phyloP scores from a whole-genome alignment of 1,140 invertebrate species.

The Sinella curviseta region DNA sequence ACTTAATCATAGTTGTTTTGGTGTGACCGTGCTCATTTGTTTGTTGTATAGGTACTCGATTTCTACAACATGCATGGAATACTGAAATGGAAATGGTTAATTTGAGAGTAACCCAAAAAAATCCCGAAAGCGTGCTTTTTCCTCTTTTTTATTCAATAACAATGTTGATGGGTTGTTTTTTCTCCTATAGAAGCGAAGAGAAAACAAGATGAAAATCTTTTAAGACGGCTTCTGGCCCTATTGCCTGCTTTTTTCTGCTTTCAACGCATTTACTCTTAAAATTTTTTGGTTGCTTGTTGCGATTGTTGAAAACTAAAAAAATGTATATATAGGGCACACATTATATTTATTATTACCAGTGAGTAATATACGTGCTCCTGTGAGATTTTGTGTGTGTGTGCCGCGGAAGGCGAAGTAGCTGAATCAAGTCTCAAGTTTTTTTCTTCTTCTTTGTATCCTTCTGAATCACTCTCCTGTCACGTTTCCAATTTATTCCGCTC shows the following conservation, averaged over 20 bases:
- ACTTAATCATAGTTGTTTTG: too few relatives aligned
- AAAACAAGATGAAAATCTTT: neutral
- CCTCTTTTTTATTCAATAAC: neutral
- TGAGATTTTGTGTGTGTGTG: neutral
- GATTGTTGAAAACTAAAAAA: too few relatives aligned
- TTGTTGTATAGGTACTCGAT: too few relatives aligned
- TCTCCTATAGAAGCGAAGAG: too few relatives aligned
- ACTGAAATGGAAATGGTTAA: too few relatives aligned
- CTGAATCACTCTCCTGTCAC: slow-evolving; percentile 20
- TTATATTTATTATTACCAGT: neutral
- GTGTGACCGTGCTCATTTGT: too few relatives aligned
- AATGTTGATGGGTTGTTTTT: neutral
- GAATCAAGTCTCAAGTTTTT: neutral
- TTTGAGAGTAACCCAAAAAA: too few relatives aligned
- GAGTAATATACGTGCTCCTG: neutral
- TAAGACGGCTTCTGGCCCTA: neutral
- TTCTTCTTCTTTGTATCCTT: slow-evolving; percentile 2
- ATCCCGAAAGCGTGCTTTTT: neutral
- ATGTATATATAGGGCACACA: too few relatives aligned
- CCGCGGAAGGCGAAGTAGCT: neutral
- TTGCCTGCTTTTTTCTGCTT: too few relatives aligned
- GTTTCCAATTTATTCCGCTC: slow-evolving; percentile 24
- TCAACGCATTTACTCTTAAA: neutral
- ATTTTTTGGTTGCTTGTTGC: neutral
- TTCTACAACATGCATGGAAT: too few relatives aligned